Evolutionary conservation across 2,888 invertebrate genomes (phyloP).

Genomic region (Drosophila bunnanda): DNA sequence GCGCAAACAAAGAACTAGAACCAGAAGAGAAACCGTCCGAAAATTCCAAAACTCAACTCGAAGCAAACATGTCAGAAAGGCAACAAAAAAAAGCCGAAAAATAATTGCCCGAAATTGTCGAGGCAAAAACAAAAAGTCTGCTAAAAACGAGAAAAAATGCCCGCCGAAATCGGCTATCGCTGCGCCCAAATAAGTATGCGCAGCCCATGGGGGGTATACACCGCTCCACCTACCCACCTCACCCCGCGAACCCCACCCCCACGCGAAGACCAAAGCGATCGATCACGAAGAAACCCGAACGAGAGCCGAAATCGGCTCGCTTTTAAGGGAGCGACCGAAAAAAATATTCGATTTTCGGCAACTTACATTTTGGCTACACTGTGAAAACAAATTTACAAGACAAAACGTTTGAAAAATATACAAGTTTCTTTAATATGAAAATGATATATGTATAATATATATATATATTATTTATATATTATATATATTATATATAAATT

Average conservation of each 20-base stretch:
- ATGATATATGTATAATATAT: too few relatives aligned
- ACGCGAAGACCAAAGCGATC: constrained; percentile 17
- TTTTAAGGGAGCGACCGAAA: constrained; percentile 5
- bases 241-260: constrained; percentile 1
- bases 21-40: constrained; percentile 30
- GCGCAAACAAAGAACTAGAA: constrained; percentile 38
- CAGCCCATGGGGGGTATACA: constrained; percentile 20
- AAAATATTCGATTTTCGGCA: constrained; percentile 35
- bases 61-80: constrained; percentile 28
- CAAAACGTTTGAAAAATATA: neutral
- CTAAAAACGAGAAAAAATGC: constrained; percentile 24
- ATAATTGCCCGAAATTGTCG: constrained; percentile 48
- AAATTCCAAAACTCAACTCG: constrained; percentile 33
- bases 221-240: neutral
- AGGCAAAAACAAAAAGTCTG: constrained; percentile 25
- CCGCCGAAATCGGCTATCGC: constrained; percentile 22
- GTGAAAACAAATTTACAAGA: neutral
- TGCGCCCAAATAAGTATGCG: constrained; percentile 49
- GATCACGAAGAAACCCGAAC: constrained; percentile 20
- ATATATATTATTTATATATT: too few relatives aligned
- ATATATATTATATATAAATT: too few relatives aligned
- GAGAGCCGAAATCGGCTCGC: neutral
- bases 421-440: too few relatives aligned
- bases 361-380: constrained; percentile 27
- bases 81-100: constrained; percentile 23